Evolutionary conservation across 1,140 invertebrate species (phyloP).

Genomic region (Wasmannia auropunctata): DNA sequence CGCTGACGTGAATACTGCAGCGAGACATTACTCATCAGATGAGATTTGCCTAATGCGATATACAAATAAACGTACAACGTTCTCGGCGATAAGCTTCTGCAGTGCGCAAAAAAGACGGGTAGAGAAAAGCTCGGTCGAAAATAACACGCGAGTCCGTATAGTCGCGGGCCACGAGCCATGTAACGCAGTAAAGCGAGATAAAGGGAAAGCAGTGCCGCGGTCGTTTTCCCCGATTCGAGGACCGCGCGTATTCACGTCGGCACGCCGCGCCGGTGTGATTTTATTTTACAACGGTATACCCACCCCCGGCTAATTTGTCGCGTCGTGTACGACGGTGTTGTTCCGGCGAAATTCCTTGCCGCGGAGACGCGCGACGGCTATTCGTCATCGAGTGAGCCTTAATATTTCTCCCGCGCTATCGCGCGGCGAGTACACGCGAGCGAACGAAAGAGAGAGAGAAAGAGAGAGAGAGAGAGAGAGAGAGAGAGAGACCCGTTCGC

Average conservation of each 20-base stretch:
- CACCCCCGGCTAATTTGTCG: constrained; percentile 39
- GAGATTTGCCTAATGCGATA: constrained; percentile 42
- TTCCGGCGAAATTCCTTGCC: constrained; percentile 13
- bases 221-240: constrained; percentile 35
- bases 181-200: constrained; percentile 19
- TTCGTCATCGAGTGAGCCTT: constrained; percentile 2
- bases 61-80: constrained; percentile 31
- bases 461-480: too few species aligned
- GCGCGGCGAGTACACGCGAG: constrained; percentile 30
- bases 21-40: constrained; percentile 16
- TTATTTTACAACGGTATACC: constrained; percentile 3
- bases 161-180: constrained; percentile 11
- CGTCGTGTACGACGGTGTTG: constrained; percentile 2
- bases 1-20: background rate
- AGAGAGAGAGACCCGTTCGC: too few species aligned
- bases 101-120: background rate
- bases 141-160: constrained; percentile 13
- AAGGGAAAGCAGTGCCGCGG: background rate
- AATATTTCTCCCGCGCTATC: constrained; percentile 64
- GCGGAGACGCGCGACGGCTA: constrained; percentile 11
- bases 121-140: constrained; percentile 23
- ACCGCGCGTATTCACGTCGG: background rate
- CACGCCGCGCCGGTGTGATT: constrained; percentile 14
- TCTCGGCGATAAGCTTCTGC: constrained; percentile 17
- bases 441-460: too few species aligned